phyloP scores from a whole-genome alignment of 2,797 vertebrate species.

The Myotis daubentonii region DNA sequence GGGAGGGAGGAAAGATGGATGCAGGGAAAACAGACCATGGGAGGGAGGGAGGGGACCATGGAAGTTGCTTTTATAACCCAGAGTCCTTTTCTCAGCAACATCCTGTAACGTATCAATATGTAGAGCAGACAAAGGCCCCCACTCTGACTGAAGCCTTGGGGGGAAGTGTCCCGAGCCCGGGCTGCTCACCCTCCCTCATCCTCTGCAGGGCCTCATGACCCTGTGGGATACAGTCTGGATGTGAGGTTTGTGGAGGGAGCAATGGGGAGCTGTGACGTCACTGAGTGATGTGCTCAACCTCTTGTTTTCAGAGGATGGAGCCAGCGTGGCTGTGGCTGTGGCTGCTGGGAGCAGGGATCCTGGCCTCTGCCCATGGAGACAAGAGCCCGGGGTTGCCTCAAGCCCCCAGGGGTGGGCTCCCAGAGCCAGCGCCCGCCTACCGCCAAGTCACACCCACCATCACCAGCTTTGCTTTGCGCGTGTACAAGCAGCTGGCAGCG shows the following conservation, averaged over 20 bases:
- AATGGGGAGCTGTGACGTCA: accelerated
- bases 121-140: background rate
- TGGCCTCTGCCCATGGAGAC: slow-evolving; percentile 23
- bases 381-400: slow-evolving; percentile 49
- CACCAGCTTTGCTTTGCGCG: slow-evolving; percentile 85
- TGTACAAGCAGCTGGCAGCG: slow-evolving; percentile 86
- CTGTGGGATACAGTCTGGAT: background rate
- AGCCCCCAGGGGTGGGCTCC: background rate
- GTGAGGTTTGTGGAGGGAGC: too few species aligned
- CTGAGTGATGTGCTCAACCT: accelerated
- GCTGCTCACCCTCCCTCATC: too few species aligned
- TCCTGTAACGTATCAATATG: accelerated
- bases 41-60: background rate
- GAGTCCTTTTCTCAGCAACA: background rate
- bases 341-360: slow-evolving; percentile 60
- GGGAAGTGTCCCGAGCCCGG: too few species aligned
- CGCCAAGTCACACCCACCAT: slow-evolving; percentile 77
- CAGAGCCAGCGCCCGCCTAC: background rate
- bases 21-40: background rate
- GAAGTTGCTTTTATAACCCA: background rate
- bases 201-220: background rate
- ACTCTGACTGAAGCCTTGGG: background rate
- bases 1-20: background rate
- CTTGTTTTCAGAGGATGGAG: slow-evolving; percentile 73
- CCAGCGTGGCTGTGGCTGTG: slow-evolving; percentile 59